These are phyloP conservation scores for Mionectes olivaceus DNA, from an alignment of 2,797 vertebrate genomes.

Conservation along the genomic window DNA sequence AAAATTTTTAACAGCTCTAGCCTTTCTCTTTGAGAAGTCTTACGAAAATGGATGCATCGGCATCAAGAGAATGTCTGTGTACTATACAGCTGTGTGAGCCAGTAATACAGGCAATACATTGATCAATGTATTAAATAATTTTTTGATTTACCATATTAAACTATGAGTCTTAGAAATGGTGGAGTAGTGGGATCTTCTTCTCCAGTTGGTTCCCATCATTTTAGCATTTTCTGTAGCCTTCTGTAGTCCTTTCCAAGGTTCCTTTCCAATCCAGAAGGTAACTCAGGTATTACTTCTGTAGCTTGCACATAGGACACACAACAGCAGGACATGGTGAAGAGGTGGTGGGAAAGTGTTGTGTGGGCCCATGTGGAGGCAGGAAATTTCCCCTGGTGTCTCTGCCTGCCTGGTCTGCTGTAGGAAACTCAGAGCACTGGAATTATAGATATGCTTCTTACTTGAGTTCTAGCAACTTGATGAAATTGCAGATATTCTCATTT, in stretches of 20 bases:
- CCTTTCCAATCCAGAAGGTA: neutral
- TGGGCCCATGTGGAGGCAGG: neutral
- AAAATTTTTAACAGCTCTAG: neutral
- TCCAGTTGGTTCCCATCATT: neutral
- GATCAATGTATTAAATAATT: neutral
- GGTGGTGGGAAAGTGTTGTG: neutral
- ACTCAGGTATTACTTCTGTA: neutral
- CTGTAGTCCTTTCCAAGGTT: neutral
- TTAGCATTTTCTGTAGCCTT: neutral
- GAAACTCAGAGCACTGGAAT: neutral
- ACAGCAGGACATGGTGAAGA: neutral
- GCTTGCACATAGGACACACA: neutral
- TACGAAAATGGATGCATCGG: neutral
- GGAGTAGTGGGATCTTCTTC: neutral
- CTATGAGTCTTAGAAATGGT: neutral
- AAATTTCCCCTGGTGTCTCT: neutral
- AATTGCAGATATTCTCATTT: neutral
- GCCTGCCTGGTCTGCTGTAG: fast-evolving
- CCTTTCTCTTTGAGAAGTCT: neutral
- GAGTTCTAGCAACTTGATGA: neutral
- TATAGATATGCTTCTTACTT: neutral
- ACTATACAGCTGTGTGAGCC: neutral
- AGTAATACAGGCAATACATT: neutral
- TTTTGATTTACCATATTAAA: neutral
- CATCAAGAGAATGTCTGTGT: neutral